Percentiles rank a stretch among this genome's conserved stretches.
Evolutionary conservation across 2,797 vertebrate genomes (phyloP).

Genomic region (Parauchenoglanis ngamensis): DNA sequence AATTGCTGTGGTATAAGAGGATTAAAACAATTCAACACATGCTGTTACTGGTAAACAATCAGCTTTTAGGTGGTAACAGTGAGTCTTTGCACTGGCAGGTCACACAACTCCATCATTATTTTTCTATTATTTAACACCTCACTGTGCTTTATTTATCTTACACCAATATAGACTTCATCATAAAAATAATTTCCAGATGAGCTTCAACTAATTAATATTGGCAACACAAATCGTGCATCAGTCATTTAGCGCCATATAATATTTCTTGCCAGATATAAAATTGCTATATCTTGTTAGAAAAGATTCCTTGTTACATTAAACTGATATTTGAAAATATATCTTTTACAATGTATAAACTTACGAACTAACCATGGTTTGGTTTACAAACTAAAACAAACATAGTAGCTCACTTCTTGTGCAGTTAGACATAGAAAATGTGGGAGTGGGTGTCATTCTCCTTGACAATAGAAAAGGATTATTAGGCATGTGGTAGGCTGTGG

Average conservation of each 20-base stretch:
- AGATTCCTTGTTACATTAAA: not conserved
- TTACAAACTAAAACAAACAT: not conserved
- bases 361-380: not conserved
- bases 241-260: not conserved
- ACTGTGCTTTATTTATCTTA: not conserved
- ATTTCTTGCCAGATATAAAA: not conserved
- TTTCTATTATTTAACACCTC: not conserved
- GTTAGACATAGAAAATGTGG: constrained; percentile 3
- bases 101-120: not conserved
- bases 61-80: not conserved
- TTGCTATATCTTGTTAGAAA: not conserved
- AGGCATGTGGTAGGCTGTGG: constrained; percentile 48
- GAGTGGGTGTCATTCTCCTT: constrained; percentile 42
- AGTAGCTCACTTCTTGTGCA: not conserved
- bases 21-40: not conserved
- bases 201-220: not conserved
- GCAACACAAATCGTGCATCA: not conserved
- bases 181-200: not conserved
- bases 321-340: not conserved
- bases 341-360: not conserved
- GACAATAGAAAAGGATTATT: constrained; percentile 57
- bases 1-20: not conserved
- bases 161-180: not conserved
- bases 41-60: not conserved
- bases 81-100: not conserved